Evolutionary conservation across 2,888 invertebrate genomes (phyloP).

Genomic region (Drosophila atroscutellata): DNA sequence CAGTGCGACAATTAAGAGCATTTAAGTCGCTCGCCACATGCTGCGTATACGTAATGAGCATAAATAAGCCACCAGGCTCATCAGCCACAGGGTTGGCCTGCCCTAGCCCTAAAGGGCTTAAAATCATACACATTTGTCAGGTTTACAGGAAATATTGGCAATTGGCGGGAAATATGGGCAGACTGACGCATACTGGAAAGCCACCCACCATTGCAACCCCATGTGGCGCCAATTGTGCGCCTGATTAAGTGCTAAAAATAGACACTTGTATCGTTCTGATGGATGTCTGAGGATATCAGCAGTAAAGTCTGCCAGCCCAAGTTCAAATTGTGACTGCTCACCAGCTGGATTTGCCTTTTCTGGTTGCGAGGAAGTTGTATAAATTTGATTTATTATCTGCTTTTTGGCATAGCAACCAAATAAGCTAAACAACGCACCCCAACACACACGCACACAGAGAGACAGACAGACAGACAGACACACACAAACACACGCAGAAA

Average conservation of each 20-base stretch:
- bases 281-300: conserved; percentile 58
- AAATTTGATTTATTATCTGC: conserved; percentile 73
- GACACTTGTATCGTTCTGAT: conserved; percentile 64
- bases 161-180: conserved; percentile 68
- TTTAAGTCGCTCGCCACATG: conserved; percentile 41
- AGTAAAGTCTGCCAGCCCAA: conserved; percentile 15
- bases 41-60: conserved; percentile 59
- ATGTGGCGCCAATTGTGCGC: conserved; percentile 55
- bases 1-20: conserved; percentile 63
- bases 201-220: not conserved
- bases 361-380: conserved; percentile 8
- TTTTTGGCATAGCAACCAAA: conserved; percentile 41
- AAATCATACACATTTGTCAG: conserved; percentile 38
- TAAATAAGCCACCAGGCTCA: conserved; percentile 41
- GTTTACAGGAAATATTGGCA: conserved; percentile 74
- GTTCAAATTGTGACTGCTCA: conserved; percentile 32
- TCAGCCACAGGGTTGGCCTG: not conserved
- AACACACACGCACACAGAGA: not conserved
- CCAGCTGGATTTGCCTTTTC: conserved; percentile 15
- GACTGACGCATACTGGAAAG: not conserved
- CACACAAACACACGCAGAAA: conserved; percentile 16
- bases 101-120: not conserved
- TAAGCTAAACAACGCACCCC: conserved; percentile 32
- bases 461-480: not conserved
- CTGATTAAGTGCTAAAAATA: conserved; percentile 78